These are phyloP conservation scores for Dolomedes plantarius DNA, from an alignment of 2,888 invertebrate genomes.

Conservation along the genomic window DNA sequence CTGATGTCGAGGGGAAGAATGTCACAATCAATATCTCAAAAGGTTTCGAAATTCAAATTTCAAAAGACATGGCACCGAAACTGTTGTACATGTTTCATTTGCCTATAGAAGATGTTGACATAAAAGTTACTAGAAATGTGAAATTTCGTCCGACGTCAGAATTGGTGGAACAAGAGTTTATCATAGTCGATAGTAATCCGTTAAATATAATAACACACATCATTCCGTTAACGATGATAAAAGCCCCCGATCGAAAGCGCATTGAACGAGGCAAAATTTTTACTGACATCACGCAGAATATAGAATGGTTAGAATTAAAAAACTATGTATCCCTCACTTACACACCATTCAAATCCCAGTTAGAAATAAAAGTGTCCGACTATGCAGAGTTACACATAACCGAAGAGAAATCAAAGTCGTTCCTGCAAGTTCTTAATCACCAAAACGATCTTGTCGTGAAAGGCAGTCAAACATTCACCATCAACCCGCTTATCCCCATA, in stretches of 20 bases:
- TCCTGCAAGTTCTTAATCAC: background rate
- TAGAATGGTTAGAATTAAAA: background rate
- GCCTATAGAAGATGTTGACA: background rate
- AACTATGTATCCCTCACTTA: constrained; percentile 17
- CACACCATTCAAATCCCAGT: background rate
- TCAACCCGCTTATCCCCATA: background rate
- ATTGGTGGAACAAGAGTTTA: too few species aligned
- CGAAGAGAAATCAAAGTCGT: background rate
- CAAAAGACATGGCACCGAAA: background rate
- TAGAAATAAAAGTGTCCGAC: background rate
- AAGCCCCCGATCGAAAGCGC: too few species aligned
- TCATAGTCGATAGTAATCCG: too few species aligned
- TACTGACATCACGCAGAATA: constrained; percentile 3
- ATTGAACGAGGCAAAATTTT: background rate
- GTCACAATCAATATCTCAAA: background rate
- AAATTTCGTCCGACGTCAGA: background rate
- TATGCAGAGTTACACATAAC: constrained; percentile 4
- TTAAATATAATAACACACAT: background rate
- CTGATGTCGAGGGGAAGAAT: background rate
- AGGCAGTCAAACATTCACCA: background rate
- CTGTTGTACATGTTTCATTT: constrained; percentile 33
- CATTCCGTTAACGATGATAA: background rate
- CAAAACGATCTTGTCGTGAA: background rate
- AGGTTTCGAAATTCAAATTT: background rate
- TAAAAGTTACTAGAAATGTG: background rate